Conservation (phyloP, 2,797 vertebrate species). For the Melanotaenia trifasciata region DNA sequence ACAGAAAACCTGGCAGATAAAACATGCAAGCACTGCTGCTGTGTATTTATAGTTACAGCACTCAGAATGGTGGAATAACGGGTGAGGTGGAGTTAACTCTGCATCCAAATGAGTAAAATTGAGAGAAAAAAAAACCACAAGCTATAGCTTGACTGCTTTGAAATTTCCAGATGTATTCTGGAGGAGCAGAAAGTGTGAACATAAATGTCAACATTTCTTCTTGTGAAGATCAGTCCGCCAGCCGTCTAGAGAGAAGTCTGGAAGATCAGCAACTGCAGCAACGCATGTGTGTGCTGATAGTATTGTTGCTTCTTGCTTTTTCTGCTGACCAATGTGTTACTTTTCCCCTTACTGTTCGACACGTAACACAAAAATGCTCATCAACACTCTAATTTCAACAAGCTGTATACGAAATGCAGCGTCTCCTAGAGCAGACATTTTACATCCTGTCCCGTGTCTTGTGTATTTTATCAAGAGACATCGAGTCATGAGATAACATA, state of each 20-base stretch:
- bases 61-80: conserved; percentile 25
- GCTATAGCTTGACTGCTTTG: not conserved
- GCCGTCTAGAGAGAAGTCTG: not conserved
- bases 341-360: not conserved
- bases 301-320: not conserved
- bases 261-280: not conserved
- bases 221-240: not conserved
- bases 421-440: not conserved
- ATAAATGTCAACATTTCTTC: not conserved
- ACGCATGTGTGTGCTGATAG: not conserved
- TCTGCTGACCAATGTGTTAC: not conserved
- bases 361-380: not conserved
- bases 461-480: not conserved
- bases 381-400: not conserved
- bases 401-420: too few species aligned
- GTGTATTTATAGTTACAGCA: conserved; percentile 15
- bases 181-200: not conserved
- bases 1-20: conserved; percentile 32
- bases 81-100: conserved; percentile 20
- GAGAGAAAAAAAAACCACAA: not conserved
- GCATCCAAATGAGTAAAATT: conserved; percentile 10
- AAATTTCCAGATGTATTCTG: not conserved
- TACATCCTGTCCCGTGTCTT: not conserved
- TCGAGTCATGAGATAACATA: not conserved
- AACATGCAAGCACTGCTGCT: conserved; percentile 5